Evolutionary conservation across 2,797 vertebrate species (phyloP).

Genomic region (Xiphophorus birchmanni): DNA sequence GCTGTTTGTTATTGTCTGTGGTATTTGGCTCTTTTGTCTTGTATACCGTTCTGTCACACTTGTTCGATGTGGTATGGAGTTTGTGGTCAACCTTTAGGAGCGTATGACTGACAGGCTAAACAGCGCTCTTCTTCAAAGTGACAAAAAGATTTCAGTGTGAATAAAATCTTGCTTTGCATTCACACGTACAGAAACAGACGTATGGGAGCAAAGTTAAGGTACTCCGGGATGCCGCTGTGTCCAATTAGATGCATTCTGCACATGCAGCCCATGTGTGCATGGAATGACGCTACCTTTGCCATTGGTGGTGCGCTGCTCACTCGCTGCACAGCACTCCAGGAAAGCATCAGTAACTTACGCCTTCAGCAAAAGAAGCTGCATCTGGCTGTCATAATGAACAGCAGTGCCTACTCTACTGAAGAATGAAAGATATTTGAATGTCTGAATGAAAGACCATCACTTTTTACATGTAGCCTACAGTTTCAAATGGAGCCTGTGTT

Average conservation of each 20-base stretch:
- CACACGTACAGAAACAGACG: slow-evolving; percentile 27
- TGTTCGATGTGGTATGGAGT: slow-evolving; percentile 50
- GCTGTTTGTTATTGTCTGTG: slow-evolving; percentile 65
- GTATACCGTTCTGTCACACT: slow-evolving; percentile 55
- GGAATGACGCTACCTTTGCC: slow-evolving; percentile 29
- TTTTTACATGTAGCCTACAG: slow-evolving; percentile 6
- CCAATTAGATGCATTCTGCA: slow-evolving; percentile 57
- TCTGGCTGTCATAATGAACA: slow-evolving; percentile 57
- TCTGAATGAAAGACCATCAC: slow-evolving; percentile 27
- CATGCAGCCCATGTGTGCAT: slow-evolving; percentile 71
- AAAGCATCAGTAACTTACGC: slow-evolving; percentile 45
- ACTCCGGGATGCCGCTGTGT: slow-evolving; percentile 35
- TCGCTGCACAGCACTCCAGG: slow-evolving; percentile 41
- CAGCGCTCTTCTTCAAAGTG: slow-evolving; percentile 51
- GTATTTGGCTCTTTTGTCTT: slow-evolving; percentile 46
- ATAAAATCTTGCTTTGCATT: slow-evolving; percentile 48
- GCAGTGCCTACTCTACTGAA: slow-evolving; percentile 34
- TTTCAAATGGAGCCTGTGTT: background rate
- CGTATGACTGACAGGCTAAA: slow-evolving; percentile 38
- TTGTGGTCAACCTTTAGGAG: slow-evolving; percentile 43
- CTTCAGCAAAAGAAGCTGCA: slow-evolving; percentile 44
- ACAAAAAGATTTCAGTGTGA: slow-evolving; percentile 33
- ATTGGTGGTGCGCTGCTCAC: slow-evolving; percentile 30
- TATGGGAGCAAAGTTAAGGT: slow-evolving; percentile 35
- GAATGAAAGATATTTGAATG: slow-evolving; percentile 33